Conservation (phyloP, 2,888 invertebrate species). For the Rhorus exstirpatorius region DNA sequence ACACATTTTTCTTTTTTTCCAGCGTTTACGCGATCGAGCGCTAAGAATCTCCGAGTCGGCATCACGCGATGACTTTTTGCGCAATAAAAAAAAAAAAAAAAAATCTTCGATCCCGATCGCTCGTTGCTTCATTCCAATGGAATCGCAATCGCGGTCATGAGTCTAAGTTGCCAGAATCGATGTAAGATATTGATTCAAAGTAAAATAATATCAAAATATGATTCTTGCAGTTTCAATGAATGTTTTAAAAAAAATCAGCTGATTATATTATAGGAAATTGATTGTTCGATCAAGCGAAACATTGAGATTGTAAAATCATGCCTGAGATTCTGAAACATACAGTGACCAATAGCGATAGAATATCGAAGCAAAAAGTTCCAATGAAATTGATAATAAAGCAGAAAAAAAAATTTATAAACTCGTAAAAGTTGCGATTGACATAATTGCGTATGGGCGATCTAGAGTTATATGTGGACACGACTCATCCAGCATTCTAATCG, state of each 20-base stretch:
- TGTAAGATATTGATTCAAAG: background rate
- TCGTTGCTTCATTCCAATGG: conserved; percentile 47
- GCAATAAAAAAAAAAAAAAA: conserved; percentile 46
- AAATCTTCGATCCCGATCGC: conserved; percentile 43
- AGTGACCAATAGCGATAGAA: conserved; percentile 3
- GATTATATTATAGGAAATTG: background rate
- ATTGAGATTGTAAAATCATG: background rate
- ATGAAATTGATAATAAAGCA: background rate
- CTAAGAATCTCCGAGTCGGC: conserved; percentile 27
- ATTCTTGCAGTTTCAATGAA: background rate
- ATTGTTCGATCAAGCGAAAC: background rate
- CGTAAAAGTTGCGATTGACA: background rate
- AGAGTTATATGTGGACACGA: too few species aligned
- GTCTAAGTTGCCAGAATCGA: background rate
- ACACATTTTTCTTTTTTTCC: conserved; percentile 37
- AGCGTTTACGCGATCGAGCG: background rate
- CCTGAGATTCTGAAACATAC: background rate
- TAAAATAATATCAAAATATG: background rate
- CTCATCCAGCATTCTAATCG: background rate
- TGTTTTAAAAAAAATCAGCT: background rate
- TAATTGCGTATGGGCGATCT: too few species aligned
- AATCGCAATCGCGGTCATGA: conserved; percentile 17
- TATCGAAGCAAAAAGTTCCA: conserved; percentile 7
- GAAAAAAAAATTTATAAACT: conserved; percentile 2
- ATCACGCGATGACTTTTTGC: conserved; percentile 33